These are phyloP conservation scores for Sminthopsis crassicaudata DNA, from an alignment of 2,113 vertebrate species.

Conservation along the genomic window DNA sequence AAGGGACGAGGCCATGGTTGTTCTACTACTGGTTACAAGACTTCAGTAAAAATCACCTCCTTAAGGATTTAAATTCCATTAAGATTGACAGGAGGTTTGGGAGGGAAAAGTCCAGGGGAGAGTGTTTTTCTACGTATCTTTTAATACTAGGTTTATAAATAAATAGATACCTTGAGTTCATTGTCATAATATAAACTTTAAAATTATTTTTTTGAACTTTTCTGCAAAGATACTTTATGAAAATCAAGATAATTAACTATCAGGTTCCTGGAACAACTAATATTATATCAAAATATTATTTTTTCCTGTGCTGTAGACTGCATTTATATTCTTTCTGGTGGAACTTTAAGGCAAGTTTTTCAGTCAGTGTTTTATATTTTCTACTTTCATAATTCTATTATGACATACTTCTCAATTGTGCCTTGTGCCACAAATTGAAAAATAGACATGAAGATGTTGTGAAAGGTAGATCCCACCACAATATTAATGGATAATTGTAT, in stretches of 20 bases:
- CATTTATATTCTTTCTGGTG: constrained; percentile 60
- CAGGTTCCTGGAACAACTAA: not conserved
- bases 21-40: not conserved
- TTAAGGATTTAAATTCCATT: constrained; percentile 37
- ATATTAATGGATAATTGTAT: constrained; percentile 70
- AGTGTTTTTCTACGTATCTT: too few relatives aligned
- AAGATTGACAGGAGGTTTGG: constrained; percentile 18
- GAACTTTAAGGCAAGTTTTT: constrained; percentile 19
- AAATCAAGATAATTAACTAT: constrained; percentile 23
- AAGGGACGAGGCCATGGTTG: not conserved
- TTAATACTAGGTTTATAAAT: not conserved
- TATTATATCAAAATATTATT: constrained; percentile 24
- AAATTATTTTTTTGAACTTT: too few relatives aligned
- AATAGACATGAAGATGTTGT: constrained; percentile 74
- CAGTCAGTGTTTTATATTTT: constrained; percentile 57
- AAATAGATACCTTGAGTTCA: constrained; percentile 9
- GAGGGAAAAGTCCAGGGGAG: too few relatives aligned
- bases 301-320: constrained; percentile 35
- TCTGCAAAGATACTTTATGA: not conserved
- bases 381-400: constrained; percentile 67
- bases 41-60: not conserved
- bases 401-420: constrained; percentile 71
- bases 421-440: constrained; percentile 77
- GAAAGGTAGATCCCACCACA: constrained; percentile 68
- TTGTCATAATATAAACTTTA: too few relatives aligned